Base-by-base conservation (phyloP, 2,888 invertebrate species). In the Cecidostiba fungosa region DNA sequence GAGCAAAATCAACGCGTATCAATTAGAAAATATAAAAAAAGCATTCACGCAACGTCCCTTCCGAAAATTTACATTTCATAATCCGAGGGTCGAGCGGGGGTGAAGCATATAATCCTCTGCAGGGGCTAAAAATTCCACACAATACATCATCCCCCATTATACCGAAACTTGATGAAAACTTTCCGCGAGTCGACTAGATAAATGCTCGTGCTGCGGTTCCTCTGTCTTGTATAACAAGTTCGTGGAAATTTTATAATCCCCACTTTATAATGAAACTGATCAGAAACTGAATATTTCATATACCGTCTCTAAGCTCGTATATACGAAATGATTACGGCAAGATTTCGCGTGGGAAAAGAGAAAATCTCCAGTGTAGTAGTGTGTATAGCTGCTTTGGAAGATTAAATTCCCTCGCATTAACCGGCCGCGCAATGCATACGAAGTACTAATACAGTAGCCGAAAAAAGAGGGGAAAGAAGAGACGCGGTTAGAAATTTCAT, bases 331-430 rank as follows among this genome's bases (percentile, higher is more conserved):
- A 80, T 80, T 80, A 59, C 36, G 36, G n/a, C 36, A 47, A 79
- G 78, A 79, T 79, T 79, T 66, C 29, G 36, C 36, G 59, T 12
- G n/a, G 72, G 59, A 26, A 36, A 32, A 32, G 16, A 16, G 16
- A 16, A 54, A 54, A 39, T 39, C n/a, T n/a, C 39, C 12, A n/a
- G 6, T 19, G n/a, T 54, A 16, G 1, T 0, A n/a, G 32, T 10
- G 19, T 6, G 23, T 10, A 23, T 10, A n/a, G n/a, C n/a, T n/a
- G 66, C 0, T 26, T 19, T 66, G 47, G 12, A 82, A 76, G 82
- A 82, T 82, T 82, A 66, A 74, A 76, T 74, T 82, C 43, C 19
- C 82, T 62, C 74, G 66, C 74, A 66, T 74, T 62, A 47, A 66
- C 74, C 66, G 8, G 54, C 43, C 39, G 23, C 26, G 82, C 47